A percentile compares a stretch with the other conserved stretches of the same genome.
phyloP scores from a whole-genome alignment of 1,140 invertebrate species.

The Drosophila nigrodunni region DNA sequence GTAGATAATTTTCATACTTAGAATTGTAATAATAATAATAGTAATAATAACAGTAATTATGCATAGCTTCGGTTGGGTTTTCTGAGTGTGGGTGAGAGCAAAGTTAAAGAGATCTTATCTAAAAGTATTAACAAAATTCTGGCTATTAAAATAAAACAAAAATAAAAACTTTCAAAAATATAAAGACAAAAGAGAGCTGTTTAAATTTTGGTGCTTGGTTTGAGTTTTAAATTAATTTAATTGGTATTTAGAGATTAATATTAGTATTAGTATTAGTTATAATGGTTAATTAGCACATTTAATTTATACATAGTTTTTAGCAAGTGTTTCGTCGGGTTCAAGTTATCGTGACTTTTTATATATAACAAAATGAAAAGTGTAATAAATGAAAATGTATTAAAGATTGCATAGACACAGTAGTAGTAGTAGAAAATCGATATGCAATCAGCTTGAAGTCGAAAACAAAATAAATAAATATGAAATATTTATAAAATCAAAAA shows the following conservation, averaged over 20 bases:
- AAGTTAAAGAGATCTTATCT: conserved; percentile 20
- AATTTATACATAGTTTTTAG: conserved; percentile 63
- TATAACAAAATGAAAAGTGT: conserved; percentile 67
- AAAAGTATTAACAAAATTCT: conserved; percentile 58
- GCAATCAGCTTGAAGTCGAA: conserved; percentile 6
- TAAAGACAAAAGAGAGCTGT: conserved; percentile 40
- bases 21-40: not conserved
- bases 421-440: conserved; percentile 19
- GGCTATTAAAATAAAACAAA: conserved; percentile 55
- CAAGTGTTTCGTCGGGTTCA: conserved; percentile 85
- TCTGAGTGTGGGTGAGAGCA: conserved; percentile 17
- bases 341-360: conserved; percentile 70
- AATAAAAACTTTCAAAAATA: conserved; percentile 11
- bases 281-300: conserved; percentile 51
- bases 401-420: conserved; percentile 34
- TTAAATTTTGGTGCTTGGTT: conserved; percentile 37
- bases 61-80: conserved; percentile 26
- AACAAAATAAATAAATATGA: not conserved
- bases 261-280: conserved; percentile 47
- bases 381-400: conserved; percentile 40
- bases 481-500: not conserved
- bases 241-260: conserved; percentile 51
- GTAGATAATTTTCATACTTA: conserved; percentile 22
- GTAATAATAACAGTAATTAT: conserved; percentile 29
- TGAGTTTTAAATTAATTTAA: conserved; percentile 39